These are phyloP conservation scores for Ictalurus punctatus DNA, from an alignment of 2,113 vertebrate species.

Conservation along the genomic window DNA sequence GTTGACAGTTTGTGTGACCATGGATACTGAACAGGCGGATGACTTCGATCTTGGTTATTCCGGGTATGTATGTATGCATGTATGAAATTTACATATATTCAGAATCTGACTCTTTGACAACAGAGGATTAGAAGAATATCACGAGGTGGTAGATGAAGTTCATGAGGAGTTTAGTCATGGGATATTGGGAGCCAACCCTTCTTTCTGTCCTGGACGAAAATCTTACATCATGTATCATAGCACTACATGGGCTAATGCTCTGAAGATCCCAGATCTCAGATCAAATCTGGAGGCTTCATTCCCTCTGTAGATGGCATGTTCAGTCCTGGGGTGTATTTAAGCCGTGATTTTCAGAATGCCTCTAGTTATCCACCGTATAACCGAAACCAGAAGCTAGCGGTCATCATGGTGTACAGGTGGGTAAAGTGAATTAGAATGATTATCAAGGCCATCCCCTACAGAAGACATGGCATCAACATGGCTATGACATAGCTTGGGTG, in stretches of 20 bases:
- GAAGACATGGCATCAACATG: conserved; percentile 47
- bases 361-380: conserved; percentile 45
- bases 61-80: too few relatives aligned
- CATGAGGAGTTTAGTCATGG: neutral
- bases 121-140: neutral
- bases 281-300: neutral
- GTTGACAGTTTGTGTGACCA: too few relatives aligned
- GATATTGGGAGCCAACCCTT: too few relatives aligned
- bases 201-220: neutral
- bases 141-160: neutral
- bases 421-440: conserved; percentile 61
- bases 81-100: too few relatives aligned
- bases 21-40: neutral
- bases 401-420: conserved; percentile 57
- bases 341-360: conserved; percentile 65
- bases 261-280: neutral
- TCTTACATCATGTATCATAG: conserved; percentile 72
- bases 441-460: conserved; percentile 38
- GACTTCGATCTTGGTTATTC: neutral
- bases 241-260: conserved; percentile 10
- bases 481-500: conserved; percentile 60
- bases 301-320: conserved; percentile 60
- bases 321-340: conserved; percentile 69
- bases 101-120: neutral
- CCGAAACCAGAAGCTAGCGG: conserved; percentile 12